Conservation (phyloP, 92 coral and sea anemone genomes). For the Parazoanthus darwini region DNA sequence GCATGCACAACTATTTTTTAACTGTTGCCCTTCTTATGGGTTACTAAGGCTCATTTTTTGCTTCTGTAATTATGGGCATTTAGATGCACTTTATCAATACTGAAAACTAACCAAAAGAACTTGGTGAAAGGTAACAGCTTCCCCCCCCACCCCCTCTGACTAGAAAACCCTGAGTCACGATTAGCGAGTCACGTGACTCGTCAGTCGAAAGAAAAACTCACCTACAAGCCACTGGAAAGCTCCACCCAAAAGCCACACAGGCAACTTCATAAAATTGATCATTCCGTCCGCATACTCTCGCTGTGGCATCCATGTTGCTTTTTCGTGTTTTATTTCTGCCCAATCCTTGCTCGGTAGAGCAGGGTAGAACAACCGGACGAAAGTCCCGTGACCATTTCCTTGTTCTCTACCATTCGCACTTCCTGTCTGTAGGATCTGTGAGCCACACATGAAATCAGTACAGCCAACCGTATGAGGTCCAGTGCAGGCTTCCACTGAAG, state of each 20-base stretch:
- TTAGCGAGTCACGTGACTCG: background rate
- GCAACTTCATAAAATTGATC: constrained; percentile 69
- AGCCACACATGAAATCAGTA: constrained; percentile 83
- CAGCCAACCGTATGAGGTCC: constrained; percentile 88
- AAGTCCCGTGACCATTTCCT: constrained; percentile 55
- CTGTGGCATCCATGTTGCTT: constrained; percentile 74
- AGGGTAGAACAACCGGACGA: constrained; percentile 86
- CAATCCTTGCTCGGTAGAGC: constrained; percentile 30
- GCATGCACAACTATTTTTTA: too few species aligned
- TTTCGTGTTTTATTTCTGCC: background rate
- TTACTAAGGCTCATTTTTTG: too few species aligned
- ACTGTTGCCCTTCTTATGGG: too few species aligned
- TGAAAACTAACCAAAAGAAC: too few species aligned
- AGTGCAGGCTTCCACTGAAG: constrained; percentile 56
- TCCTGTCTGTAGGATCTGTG: constrained; percentile 4
- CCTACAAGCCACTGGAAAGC: constrained; percentile 80
- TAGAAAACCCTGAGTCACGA: background rate
- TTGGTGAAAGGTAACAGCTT: too few species aligned
- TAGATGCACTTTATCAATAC: too few species aligned
- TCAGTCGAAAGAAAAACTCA: constrained; percentile 26
- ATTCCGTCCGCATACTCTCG: constrained; percentile 77
- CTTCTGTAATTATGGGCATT: too few species aligned
- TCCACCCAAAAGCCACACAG: constrained; percentile 75
- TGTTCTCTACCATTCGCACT: background rate
- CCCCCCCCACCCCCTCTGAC: too few species aligned